These are phyloP conservation scores for Linnaemya vulpina DNA, from an alignment of 2,888 invertebrate species.

Conservation along the genomic window DNA sequence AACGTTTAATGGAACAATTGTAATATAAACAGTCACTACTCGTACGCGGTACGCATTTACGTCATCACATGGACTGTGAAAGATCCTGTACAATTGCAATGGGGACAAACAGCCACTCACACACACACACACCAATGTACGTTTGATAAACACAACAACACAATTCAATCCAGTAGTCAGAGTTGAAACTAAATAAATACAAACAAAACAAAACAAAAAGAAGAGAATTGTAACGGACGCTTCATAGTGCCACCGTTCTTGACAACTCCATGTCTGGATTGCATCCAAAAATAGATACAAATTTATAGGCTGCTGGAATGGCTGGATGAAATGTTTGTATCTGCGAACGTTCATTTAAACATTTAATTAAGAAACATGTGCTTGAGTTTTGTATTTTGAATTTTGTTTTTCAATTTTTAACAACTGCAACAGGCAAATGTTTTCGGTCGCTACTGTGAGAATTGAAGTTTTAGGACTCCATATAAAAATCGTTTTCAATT, in stretches of 20 bases:
- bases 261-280: constrained; percentile 58
- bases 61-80: constrained; percentile 58
- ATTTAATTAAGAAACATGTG: constrained; percentile 52
- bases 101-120: constrained; percentile 40
- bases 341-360: constrained; percentile 17
- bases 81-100: constrained; percentile 61
- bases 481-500: not conserved
- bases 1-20: constrained; percentile 1
- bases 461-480: not conserved
- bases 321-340: constrained; percentile 10
- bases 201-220: constrained; percentile 14
- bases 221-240: constrained; percentile 60
- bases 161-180: constrained; percentile 6
- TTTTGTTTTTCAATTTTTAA: not conserved
- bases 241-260: constrained; percentile 57
- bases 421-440: not conserved
- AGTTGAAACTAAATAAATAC: constrained; percentile 51
- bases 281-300: constrained; percentile 61
- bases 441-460: constrained; percentile 6
- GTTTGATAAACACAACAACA: not conserved
- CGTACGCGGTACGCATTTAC: constrained; percentile 30
- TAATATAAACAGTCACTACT: constrained; percentile 15
- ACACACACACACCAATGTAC: not conserved
- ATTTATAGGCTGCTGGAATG: constrained; percentile 26
- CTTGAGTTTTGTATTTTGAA: constrained; percentile 18